These are phyloP conservation scores for Himalopsyche kuldschensis DNA, from an alignment of 2,888 invertebrate genomes.

Conservation along the genomic window DNA sequence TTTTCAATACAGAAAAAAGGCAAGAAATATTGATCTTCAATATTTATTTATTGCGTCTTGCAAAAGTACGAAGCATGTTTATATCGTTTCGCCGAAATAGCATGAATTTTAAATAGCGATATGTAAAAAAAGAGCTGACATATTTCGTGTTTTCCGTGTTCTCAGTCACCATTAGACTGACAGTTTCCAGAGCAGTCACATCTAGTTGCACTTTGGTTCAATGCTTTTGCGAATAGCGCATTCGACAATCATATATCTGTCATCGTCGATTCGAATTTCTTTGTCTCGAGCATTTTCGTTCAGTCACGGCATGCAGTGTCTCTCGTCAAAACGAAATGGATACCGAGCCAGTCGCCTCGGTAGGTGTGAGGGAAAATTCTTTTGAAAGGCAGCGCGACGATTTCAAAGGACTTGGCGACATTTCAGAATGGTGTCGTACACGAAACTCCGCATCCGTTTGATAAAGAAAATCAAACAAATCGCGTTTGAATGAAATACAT, in stretches of 20 bases:
- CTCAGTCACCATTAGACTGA: neutral
- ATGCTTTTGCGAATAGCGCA: slow-evolving; percentile 5
- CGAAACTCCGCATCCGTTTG: neutral
- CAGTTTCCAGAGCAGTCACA: neutral
- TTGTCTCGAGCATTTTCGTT: neutral
- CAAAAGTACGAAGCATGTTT: too few species aligned
- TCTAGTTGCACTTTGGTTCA: slow-evolving; percentile 13
- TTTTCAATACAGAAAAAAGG: too few species aligned
- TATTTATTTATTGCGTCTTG: too few species aligned
- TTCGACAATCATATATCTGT: slow-evolving; percentile 27
- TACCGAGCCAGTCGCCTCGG: neutral
- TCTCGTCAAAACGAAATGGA: neutral
- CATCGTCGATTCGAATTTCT: slow-evolving; percentile 8
- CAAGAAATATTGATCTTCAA: too few species aligned
- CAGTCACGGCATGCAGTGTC: slow-evolving; percentile 6
- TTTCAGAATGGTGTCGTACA: slow-evolving; percentile 14
- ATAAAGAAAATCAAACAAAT: neutral
- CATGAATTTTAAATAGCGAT: too few species aligned
- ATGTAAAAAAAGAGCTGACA: too few species aligned
- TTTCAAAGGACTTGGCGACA: slow-evolving; percentile 14
- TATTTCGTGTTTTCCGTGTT: neutral
- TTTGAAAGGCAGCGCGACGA: slow-evolving; percentile 9
- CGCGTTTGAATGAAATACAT: neutral
- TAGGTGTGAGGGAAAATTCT: neutral
- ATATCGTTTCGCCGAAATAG: too few species aligned